These are phyloP conservation scores for Sebastes umbrosus DNA, from an alignment of 2,797 vertebrate genomes.

Conservation along the genomic window DNA sequence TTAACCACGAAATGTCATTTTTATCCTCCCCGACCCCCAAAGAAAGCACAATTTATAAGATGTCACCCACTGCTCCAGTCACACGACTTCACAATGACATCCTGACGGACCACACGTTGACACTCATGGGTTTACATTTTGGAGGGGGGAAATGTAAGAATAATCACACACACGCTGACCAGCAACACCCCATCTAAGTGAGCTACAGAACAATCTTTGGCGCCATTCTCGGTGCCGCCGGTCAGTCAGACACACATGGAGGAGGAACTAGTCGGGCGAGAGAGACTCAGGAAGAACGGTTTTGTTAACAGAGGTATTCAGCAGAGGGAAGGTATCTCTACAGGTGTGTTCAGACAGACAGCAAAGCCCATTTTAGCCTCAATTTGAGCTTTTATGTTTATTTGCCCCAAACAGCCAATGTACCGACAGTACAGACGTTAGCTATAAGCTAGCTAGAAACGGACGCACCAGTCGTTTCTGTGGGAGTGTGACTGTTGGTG, in stretches of 20 bases:
- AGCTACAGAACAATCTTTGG: conserved; percentile 80
- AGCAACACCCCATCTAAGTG: conserved; percentile 61
- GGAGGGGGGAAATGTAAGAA: neutral
- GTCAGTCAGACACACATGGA: conserved; percentile 42
- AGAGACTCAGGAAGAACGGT: conserved; percentile 72
- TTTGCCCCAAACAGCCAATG: neutral
- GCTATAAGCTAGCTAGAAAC: neutral
- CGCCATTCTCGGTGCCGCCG: conserved; percentile 66
- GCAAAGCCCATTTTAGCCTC: neutral
- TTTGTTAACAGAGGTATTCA: conserved; percentile 70
- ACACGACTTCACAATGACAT: conserved; percentile 69
- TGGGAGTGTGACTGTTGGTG: neutral
- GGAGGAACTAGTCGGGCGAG: conserved; percentile 9
- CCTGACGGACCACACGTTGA: conserved; percentile 52
- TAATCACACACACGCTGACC: conserved; percentile 25
- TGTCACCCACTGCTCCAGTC: conserved; percentile 70
- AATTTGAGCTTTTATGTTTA: neutral
- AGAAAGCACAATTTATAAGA: conserved; percentile 64
- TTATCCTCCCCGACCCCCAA: conserved; percentile 24
- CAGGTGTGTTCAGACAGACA: conserved; percentile 45
- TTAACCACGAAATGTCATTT: conserved; percentile 70
- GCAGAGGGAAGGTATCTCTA: conserved; percentile 51
- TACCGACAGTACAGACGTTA: neutral
- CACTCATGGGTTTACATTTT: conserved; percentile 55
- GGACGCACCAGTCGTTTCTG: no score